Conservation (phyloP, 2,888 invertebrate species). For the Pristionchus mayeri region DNA sequence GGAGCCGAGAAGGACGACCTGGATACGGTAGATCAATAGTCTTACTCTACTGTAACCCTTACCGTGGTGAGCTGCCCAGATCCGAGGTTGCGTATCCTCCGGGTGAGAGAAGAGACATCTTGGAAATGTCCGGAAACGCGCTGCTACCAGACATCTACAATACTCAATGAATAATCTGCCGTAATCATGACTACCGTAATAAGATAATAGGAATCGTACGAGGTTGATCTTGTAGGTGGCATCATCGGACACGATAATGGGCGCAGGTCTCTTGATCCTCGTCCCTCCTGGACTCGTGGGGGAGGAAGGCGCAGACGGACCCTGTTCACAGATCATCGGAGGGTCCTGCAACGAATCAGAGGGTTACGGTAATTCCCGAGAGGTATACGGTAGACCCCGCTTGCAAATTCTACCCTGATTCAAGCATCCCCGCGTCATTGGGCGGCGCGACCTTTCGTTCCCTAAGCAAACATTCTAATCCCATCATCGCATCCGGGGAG, state of each 20-base stretch:
- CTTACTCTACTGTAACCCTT: background rate
- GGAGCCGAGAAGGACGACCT: conserved; percentile 49
- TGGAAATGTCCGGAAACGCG: conserved; percentile 48
- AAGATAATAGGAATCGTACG: no score
- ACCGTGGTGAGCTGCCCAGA: conserved; percentile 70
- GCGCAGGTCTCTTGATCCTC: conserved; percentile 62
- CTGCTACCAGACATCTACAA: conserved; percentile 47
- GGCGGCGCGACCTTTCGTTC: conserved; percentile 19
- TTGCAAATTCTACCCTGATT: background rate
- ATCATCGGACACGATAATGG: conserved; percentile 67
- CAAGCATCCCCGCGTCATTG: conserved; percentile 12
- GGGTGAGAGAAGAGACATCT: conserved; percentile 61
- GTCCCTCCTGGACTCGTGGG: conserved; percentile 67
- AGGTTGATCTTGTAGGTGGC: conserved; percentile 73
- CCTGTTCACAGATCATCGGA: conserved; percentile 74
- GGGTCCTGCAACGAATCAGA: conserved; percentile 66
- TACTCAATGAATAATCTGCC: background rate
- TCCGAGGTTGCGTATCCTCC: conserved; percentile 74
- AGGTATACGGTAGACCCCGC: background rate
- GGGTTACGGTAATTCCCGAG: background rate
- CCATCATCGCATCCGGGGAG: conserved; percentile 3
- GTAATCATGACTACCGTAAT: background rate
- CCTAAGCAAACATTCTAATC: background rate
- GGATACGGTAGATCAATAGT: background rate
- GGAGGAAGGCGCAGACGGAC: conserved; percentile 72